Percentiles rank a stretch among this genome's conserved stretches.
These are phyloP conservation scores for Bombylius major DNA, from an alignment of 2,888 invertebrate genomes.

Conservation along the genomic window DNA sequence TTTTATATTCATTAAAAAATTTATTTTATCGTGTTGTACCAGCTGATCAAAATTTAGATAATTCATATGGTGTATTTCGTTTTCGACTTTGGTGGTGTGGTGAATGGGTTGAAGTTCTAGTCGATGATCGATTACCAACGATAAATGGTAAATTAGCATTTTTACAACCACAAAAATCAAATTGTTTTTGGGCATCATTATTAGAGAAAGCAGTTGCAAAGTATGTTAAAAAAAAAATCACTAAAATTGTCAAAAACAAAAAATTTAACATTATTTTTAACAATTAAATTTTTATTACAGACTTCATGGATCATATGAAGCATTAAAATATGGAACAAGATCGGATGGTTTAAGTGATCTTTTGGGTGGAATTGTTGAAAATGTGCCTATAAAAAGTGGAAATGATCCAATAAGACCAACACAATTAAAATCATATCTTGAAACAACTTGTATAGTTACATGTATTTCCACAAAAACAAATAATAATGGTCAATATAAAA, in stretches of 20 bases:
- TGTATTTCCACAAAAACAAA: conserved; percentile 41
- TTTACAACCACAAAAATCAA: conserved; percentile 64
- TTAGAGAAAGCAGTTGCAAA: conserved; percentile 90
- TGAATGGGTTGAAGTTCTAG: conserved; percentile 80
- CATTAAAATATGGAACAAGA: conserved; percentile 80
- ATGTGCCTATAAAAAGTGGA: conserved; percentile 57
- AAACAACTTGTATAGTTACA: conserved; percentile 76
- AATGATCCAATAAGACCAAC: conserved; percentile 49
- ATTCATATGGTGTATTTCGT: conserved; percentile 66
- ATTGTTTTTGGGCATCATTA: conserved; percentile 80
- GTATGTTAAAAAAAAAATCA: conserved; percentile 38
- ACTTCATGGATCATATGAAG: conserved; percentile 86
- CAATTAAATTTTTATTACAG: conserved; percentile 36
- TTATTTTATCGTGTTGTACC: conserved; percentile 85
- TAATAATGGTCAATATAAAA: conserved; percentile 39
- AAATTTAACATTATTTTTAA: neutral
- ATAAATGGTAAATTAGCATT: conserved; percentile 78
- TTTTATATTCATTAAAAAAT: conserved; percentile 71
- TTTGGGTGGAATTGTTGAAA: conserved; percentile 81
- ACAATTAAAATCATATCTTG: conserved; percentile 55
- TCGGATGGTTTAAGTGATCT: conserved; percentile 79
- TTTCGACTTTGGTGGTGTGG: conserved; percentile 92
- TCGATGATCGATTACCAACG: conserved; percentile 80
- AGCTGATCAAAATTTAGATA: conserved; percentile 71
- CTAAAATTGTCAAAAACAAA: too few species aligned